These are phyloP conservation scores for Arenicola marina DNA, from an alignment of 2,888 invertebrate species.

Conservation along the genomic window DNA sequence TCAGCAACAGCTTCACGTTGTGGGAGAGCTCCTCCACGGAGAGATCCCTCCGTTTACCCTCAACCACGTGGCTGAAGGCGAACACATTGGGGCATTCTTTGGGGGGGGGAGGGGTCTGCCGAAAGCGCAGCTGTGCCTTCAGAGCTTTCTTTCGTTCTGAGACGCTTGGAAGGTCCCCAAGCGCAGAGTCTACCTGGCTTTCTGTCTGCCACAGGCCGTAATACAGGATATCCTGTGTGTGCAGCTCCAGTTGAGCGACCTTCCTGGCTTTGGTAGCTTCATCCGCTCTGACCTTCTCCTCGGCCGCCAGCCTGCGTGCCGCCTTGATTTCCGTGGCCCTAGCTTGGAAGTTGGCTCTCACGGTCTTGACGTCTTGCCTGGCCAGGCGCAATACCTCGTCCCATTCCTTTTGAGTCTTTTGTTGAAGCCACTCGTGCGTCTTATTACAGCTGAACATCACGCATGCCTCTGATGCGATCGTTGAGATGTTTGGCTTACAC, in stretches of 20 bases:
- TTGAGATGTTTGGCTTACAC: neutral
- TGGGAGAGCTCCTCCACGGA: neutral
- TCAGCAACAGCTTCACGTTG: neutral
- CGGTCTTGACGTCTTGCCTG: neutral
- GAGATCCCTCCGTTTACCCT: neutral
- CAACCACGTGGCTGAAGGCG: neutral
- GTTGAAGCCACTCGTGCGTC: neutral
- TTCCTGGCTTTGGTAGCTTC: neutral
- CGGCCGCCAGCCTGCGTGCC: neutral
- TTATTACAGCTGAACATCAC: neutral
- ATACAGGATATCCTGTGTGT: neutral
- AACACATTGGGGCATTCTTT: neutral
- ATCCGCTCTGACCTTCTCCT: neutral
- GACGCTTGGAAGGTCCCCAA: neutral
- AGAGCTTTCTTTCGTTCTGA: neutral
- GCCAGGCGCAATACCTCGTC: neutral
- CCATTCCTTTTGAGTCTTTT: neutral
- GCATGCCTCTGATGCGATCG: neutral
- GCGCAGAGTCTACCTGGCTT: neutral
- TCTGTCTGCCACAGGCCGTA: neutral
- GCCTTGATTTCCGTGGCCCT: neutral
- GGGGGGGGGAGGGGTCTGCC: neutral
- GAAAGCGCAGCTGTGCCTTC: neutral
- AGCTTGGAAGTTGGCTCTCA: neutral
- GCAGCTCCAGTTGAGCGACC: neutral